Conservation (phyloP, 2,113 vertebrate species). For the Eulacestoma nigropectus region DNA sequence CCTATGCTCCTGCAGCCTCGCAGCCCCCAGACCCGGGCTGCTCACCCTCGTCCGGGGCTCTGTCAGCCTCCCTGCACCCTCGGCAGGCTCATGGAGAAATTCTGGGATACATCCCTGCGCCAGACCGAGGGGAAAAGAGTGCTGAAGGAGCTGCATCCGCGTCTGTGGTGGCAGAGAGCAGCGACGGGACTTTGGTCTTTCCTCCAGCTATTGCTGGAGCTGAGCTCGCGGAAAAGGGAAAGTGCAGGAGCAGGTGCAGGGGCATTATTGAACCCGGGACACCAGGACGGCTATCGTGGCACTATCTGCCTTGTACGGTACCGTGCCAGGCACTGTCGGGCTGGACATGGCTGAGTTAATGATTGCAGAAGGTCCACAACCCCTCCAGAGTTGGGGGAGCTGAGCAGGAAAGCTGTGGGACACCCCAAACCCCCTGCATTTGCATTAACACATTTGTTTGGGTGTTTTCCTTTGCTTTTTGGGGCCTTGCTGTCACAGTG, state of each 20-base stretch:
- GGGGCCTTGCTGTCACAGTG: not conserved
- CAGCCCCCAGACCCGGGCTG: not conserved
- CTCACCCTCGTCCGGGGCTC: fast-evolving
- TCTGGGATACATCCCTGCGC: fast-evolving
- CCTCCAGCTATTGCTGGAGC: not conserved
- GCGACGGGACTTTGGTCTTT: not conserved
- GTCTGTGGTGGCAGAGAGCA: not conserved
- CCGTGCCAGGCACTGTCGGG: fast-evolving
- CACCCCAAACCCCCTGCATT: not conserved
- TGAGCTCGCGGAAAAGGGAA: fast-evolving
- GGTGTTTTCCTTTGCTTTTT: not conserved
- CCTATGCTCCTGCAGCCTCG: not conserved
- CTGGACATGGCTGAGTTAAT: not conserved
- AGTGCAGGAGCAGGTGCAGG: not conserved
- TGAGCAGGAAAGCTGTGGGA: not conserved
- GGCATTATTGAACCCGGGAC: not conserved
- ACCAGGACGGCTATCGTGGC: fast-evolving
- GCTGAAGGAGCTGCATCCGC: not conserved
- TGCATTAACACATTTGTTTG: not conserved
- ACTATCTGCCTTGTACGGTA: not conserved
- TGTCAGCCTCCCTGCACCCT: not conserved
- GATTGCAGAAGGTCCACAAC: not conserved
- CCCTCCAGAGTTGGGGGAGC: not conserved
- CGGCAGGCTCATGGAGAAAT: not conserved
- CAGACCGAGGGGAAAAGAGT: fast-evolving